These are phyloP conservation scores for Hippoglossus hippoglossus DNA, from an alignment of 2,797 vertebrate species.

Conservation along the genomic window DNA sequence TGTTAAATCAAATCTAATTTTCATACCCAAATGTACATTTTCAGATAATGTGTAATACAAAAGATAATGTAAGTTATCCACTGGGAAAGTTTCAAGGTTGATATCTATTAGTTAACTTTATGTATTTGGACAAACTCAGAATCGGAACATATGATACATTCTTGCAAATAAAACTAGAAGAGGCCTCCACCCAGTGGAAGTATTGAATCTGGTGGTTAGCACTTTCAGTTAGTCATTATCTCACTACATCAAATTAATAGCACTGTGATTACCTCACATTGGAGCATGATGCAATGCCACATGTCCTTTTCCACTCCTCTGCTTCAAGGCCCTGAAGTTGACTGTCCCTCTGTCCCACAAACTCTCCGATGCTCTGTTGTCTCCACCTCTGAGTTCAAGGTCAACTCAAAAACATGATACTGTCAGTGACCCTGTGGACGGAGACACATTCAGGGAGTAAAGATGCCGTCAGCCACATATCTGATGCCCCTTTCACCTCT, in stretches of 20 bases:
- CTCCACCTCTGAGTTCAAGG: constrained; percentile 23
- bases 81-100: no score
- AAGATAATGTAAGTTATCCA: no score
- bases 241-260: constrained; percentile 23
- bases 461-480: constrained; percentile 18
- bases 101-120: no score
- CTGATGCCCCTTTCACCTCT: constrained; percentile 43
- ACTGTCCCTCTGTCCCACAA: constrained; percentile 9
- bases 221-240: constrained; percentile 14
- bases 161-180: background rate
- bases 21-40: no score
- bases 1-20: no score
- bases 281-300: constrained; percentile 19
- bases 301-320: background rate
- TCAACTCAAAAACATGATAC: constrained; percentile 17
- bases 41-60: no score
- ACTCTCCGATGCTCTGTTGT: constrained; percentile 15
- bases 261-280: constrained; percentile 27
- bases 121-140: background rate
- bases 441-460: background rate
- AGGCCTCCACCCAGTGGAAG: constrained; percentile 3
- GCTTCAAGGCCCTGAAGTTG: background rate
- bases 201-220: constrained; percentile 9
- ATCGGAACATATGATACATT: background rate
- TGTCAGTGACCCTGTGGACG: background rate